Evolutionary conservation across 2,888 invertebrate species (phyloP), one percentile per base, ranked within the genome.

Genomic region (Thumatha senex): DNA sequence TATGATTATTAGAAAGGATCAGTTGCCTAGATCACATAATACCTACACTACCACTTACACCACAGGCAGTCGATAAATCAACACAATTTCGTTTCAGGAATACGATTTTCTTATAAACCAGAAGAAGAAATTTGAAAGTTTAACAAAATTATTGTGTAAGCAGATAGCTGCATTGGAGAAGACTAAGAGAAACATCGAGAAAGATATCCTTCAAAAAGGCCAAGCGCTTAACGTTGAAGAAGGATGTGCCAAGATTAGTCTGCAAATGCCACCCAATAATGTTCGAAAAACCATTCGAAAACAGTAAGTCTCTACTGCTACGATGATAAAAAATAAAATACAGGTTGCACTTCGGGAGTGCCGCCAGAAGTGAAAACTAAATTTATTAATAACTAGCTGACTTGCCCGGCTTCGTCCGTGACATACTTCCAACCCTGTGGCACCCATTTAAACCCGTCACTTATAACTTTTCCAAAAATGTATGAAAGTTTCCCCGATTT

Each of bases 201-300:
- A 58, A 1, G 89, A 90, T 30, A 61, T 87, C 3, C 43, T 76
- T 0, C 73, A 74, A 35, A 91, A 91, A 59, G 61, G 80, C 40
- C 68, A 79, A 51, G 75, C 89, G 0, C 66, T 91, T 2, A 61
- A 63, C 1, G 60, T 86, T 7, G 90, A 90, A 30, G 81, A 87
- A 51, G 63, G 65, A 1, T 82, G 85, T 54, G 70, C 65, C 0
- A 73, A 63, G 39, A 68, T 74, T 1, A 60, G 66, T 13, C 8
- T 41, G 9, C 15, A 40, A 18, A 13, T 33, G 12, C 40, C 33
- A 15, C 10, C 12, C 0, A 12, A 14, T 2, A 40, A 41, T n/a
- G 4, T 11, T 13, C 63, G 58, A 11, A 78, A 74, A 46, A 77
- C 67, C 54, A 82, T 74, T 54, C 85, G 76, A 55, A 84, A 72